Base-by-base conservation (phyloP, 2,888 invertebrate genomes). In the Diplolepis rosae region DNA sequence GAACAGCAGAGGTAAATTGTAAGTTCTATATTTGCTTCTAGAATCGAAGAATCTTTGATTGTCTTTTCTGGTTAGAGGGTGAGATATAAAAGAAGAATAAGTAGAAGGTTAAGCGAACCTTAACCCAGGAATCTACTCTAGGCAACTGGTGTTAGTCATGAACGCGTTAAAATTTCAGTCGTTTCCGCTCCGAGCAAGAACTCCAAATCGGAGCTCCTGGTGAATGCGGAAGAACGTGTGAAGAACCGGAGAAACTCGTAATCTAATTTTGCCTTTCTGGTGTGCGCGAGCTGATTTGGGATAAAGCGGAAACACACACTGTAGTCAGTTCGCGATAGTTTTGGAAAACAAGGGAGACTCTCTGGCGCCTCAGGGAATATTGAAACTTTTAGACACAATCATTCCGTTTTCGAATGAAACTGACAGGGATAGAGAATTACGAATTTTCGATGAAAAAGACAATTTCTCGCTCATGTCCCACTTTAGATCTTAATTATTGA, bases 231-330 rank as follows among this genome's bases (percentile, higher is more conserved):
- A 75, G 71, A 68, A 71, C 65, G 69, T 68, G 70, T 69, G 68
- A 69, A 74, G 68, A 74, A 72, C 76, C 71, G 52, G 72, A 73
- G 67, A 73, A 74, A 76, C 73, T 76, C 73, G 71, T 76, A 74
- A 76, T 76, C 72, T 72, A 74, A 76, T 76, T 74, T 74, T 66
- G 70, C 68, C 68, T 74, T 66, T 45, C 50, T 48, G 66, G 72
- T 72, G 72, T 72, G 72, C 71, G 65, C 70, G 72, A 72, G 72
- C 69, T 74, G 74, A 76, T 76, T 76, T 67, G 32, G 66, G 65
- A 66, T 61, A 61, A 61, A 61, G 39, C 24, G 61, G 61, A 61
- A 61, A 61, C 39, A 61, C 61, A 35, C 61, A 18, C 45, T 18
- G 15, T 45, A 45, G 15, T 45, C 45, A 45, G 15, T 45, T 45